Evolutionary conservation across 2,797 vertebrate species (phyloP).

Genomic region (Hephaestus fuliginosus): DNA sequence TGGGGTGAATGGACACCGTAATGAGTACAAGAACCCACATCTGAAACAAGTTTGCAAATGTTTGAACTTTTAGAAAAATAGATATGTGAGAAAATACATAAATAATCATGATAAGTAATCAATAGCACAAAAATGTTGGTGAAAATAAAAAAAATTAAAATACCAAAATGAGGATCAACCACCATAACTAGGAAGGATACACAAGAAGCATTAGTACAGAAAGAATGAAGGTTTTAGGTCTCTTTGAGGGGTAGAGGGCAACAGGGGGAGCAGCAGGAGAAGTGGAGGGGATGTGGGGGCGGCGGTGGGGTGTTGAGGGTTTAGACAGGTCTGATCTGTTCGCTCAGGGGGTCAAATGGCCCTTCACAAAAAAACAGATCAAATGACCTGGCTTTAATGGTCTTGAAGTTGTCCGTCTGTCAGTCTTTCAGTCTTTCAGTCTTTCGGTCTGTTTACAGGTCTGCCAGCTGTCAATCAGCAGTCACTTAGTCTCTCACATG

Average conservation of each 20-base stretch:
- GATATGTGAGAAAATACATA: too few species aligned
- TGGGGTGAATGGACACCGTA: not conserved
- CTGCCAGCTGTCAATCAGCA: slow-evolving; percentile 78
- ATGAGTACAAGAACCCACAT: not conserved
- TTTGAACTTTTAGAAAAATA: too few species aligned
- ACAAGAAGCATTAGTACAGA: not conserved
- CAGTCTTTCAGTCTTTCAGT: slow-evolving; percentile 64
- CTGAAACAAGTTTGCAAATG: too few species aligned
- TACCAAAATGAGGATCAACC: not conserved
- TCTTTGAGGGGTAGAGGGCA: not conserved
- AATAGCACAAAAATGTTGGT: not conserved
- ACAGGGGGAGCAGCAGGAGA: not conserved
- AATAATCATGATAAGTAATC: not conserved
- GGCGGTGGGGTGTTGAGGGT: slow-evolving; percentile 12
- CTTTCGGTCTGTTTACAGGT: slow-evolving; percentile 62
- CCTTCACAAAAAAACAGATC: slow-evolving; percentile 62
- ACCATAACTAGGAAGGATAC: not conserved
- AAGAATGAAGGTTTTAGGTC: not conserved
- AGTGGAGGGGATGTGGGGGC: not conserved
- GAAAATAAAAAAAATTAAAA: not conserved
- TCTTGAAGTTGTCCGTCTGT: slow-evolving; percentile 61
- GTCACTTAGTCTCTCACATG: slow-evolving; percentile 41
- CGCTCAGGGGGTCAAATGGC: slow-evolving; percentile 55
- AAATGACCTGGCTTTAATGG: slow-evolving; percentile 66
- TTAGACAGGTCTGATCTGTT: slow-evolving; percentile 45